Base-by-base conservation (phyloP, 2,797 vertebrate genomes). In the Poecilia velifera region DNA sequence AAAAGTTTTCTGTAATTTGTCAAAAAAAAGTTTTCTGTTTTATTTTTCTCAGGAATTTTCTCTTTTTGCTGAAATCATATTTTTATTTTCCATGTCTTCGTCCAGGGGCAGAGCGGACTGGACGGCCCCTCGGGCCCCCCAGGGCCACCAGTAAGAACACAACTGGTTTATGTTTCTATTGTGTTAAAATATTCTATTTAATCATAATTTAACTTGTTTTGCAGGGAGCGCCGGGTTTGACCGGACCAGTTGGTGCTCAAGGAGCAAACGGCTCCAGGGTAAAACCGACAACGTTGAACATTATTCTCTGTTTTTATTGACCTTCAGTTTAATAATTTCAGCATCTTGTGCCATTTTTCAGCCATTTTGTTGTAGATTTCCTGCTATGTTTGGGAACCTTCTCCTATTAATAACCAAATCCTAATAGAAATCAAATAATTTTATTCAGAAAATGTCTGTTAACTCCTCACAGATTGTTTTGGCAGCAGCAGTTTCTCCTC, bases 191-290 rank as follows among this genome's bases (percentile, higher is more conserved):
- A 22, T 9, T 1, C 13, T 75, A 3, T 84, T 20, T 47, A 5
- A 79, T 18, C 66, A 22, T 77, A 34, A 53, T 13, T 81, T 45
- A 46, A n/a, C 76, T 53, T 81, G 12, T 78, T 9, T 84, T 12
- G 16, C 87, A 98, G 97, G 97, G 97, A 0, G 87, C 95, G 22
- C 82, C 92, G 0, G 97, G 97, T 55, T 79, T 90, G 34, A 96
- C 96, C 0, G 97, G 97, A 31, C 9, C 51, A 0, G 78, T 95
- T 0, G 97, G 97, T 0, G 89, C 86, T 73, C 96, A 89, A 84
- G 97, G 97, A 18, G 79, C 91, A 76, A 97, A 97, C 7, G 97
- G 97, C 78, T 97, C 97, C 3, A 95, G 96, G 96, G 97, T 98
- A 87, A 88, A 95, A 79, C 36, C 25, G 20, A 6, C 47, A 18